Evolutionary conservation across 1,140 invertebrate genomes (phyloP).

Genomic region (Leptopilina clavipes): DNA sequence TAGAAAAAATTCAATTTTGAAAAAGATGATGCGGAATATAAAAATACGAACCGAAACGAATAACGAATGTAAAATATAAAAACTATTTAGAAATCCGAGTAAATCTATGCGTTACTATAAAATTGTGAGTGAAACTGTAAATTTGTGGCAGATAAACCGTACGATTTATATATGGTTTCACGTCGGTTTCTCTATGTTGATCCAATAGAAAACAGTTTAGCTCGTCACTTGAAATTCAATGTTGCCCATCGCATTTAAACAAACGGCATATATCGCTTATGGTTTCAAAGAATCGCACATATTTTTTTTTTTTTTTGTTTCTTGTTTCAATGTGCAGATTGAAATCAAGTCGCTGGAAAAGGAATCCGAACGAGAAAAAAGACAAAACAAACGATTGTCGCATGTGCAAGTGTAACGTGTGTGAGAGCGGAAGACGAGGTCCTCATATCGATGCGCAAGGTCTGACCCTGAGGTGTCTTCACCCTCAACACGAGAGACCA

Average conservation of each 20-base stretch:
- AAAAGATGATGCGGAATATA: too few species aligned
- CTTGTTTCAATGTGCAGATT: slow-evolving; percentile 7
- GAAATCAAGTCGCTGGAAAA: slow-evolving; percentile 35
- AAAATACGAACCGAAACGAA: too few species aligned
- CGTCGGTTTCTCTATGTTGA: not conserved
- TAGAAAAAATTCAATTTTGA: too few species aligned
- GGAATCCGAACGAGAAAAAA: slow-evolving; percentile 36
- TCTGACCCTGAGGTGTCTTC: slow-evolving; percentile 69
- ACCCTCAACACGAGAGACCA: slow-evolving; percentile 42
- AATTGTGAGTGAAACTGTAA: too few species aligned
- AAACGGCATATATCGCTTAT: slow-evolving; percentile 1
- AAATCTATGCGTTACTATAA: too few species aligned
- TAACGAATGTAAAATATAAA: too few species aligned
- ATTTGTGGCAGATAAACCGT: too few species aligned
- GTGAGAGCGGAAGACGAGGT: slow-evolving; percentile 61
- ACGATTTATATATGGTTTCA: too few species aligned
- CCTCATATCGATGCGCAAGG: slow-evolving; percentile 68
- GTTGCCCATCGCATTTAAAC: slow-evolving; percentile 16
- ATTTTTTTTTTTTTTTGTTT: not conserved
- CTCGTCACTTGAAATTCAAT: not conserved
- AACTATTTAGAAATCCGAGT: too few species aligned
- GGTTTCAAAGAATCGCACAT: not conserved
- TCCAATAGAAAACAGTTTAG: not conserved
- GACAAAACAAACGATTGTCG: slow-evolving; percentile 16
- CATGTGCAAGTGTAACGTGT: slow-evolving; percentile 61